A percentile compares a stretch with the other conserved stretches of the same genome.
These are phyloP conservation scores for Seira sanloemensis DNA, from an alignment of 2,888 invertebrate genomes.

Conservation along the genomic window DNA sequence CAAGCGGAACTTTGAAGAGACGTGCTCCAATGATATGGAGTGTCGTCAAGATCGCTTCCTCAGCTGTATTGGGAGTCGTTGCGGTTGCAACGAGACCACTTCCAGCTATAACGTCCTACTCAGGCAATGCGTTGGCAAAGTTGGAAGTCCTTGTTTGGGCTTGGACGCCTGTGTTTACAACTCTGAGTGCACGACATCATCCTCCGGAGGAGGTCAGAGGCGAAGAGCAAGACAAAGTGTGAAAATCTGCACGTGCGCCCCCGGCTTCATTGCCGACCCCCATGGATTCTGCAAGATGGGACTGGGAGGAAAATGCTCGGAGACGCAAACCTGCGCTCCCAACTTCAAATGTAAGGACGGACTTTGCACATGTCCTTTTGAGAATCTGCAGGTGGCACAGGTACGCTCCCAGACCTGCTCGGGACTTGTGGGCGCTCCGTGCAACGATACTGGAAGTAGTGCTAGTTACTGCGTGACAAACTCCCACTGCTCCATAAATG, in stretches of 20 bases:
- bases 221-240: conserved; percentile 24
- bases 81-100: conserved; percentile 36
- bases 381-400: conserved; percentile 32
- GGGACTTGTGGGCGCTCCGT: conserved; percentile 39
- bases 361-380: conserved; percentile 28
- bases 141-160: conserved; percentile 37
- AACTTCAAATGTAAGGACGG: conserved; percentile 33
- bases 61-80: conserved; percentile 15
- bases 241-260: conserved; percentile 27
- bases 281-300: conserved; percentile 36
- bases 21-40: conserved; percentile 31
- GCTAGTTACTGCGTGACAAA: conserved; percentile 29
- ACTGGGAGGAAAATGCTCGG: conserved; percentile 36
- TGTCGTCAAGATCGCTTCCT: conserved; percentile 38
- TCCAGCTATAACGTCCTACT: conserved; percentile 34
- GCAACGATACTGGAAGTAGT: conserved; percentile 26
- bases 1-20: conserved; percentile 30
- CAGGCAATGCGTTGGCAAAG: conserved; percentile 45
- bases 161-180: conserved; percentile 38
- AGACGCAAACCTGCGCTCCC: conserved; percentile 18
- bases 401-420: conserved; percentile 19
- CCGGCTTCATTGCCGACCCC: conserved; percentile 25
- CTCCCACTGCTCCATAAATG: conserved; percentile 3
- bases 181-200: too few relatives aligned
- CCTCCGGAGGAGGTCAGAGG: too few relatives aligned